Evolutionary conservation across 35 echinoderm and acorn worm species (phyloP).

Genomic region (Apostichopus japonicus): DNA sequence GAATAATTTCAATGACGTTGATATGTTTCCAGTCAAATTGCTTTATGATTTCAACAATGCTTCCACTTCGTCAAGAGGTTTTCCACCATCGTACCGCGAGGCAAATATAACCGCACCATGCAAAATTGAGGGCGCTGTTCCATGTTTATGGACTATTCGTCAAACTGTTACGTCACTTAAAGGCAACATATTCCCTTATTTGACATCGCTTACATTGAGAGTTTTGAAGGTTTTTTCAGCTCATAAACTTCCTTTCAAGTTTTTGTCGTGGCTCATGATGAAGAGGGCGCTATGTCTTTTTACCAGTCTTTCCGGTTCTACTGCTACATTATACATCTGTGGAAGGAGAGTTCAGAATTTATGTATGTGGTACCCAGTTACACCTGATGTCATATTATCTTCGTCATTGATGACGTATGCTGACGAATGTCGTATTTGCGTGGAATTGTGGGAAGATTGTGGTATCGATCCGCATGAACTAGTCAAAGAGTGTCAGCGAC

Average conservation of each 20-base stretch:
- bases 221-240: constrained; percentile 20
- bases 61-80: not conserved
- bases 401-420: constrained; percentile 41
- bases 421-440: constrained; percentile 39
- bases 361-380: constrained; percentile 46
- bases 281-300: constrained; percentile 20
- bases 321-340: constrained; percentile 33
- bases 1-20: constrained; percentile 1
- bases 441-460: constrained; percentile 25
- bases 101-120: not conserved
- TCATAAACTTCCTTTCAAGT: not conserved
- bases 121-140: constrained; percentile 47
- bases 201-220: not conserved
- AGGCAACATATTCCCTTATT: constrained; percentile 5
- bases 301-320: constrained; percentile 56
- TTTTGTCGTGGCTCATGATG: constrained; percentile 11
- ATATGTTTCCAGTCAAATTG: constrained; percentile 30
- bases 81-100: not conserved
- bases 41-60: constrained; percentile 37
- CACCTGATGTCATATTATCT: constrained; percentile 3
- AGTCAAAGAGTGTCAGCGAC: constrained; percentile 14
- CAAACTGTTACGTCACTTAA: not conserved
- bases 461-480: constrained; percentile 33
- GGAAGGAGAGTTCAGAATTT: constrained; percentile 42
- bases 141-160: constrained; percentile 36